phyloP scores from a whole-genome alignment of 2,888 invertebrate genomes.

The Unio pictorum region DNA sequence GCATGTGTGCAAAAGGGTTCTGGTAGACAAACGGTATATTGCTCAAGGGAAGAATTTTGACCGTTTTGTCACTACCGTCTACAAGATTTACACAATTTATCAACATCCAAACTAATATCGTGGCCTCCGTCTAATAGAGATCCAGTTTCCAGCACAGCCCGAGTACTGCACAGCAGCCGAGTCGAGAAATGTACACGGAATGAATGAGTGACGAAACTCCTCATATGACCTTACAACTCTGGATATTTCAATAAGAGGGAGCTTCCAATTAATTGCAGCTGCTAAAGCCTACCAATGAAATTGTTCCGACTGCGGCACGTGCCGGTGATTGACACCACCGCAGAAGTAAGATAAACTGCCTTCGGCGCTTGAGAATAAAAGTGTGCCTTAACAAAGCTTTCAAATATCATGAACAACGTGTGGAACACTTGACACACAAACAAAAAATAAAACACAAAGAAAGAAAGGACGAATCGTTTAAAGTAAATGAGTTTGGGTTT shows the following conservation, averaged over 20 bases:
- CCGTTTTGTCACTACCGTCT: slow-evolving; percentile 24
- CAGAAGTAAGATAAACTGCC: slow-evolving; percentile 9
- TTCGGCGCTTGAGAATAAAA: too few relatives aligned
- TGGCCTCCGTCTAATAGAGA: too few relatives aligned
- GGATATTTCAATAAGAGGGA: slow-evolving; percentile 34
- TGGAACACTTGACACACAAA: too few relatives aligned
- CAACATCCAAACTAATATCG: slow-evolving; percentile 27
- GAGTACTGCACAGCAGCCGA: slow-evolving; percentile 16
- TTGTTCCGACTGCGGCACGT: slow-evolving; percentile 41
- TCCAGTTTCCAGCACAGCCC: slow-evolving; percentile 2
- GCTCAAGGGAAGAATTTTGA: slow-evolving; percentile 40
- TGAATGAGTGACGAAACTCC: slow-evolving; percentile 41
- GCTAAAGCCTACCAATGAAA: slow-evolving; percentile 38
- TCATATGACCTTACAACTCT: slow-evolving; percentile 43
- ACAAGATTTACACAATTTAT: slow-evolving; percentile 31
- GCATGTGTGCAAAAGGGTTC: slow-evolving; percentile 43
- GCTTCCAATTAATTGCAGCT: slow-evolving; percentile 29
- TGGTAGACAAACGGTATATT: slow-evolving; percentile 39
- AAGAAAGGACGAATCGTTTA: too few relatives aligned
- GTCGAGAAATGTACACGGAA: slow-evolving; percentile 27
- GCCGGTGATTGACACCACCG: slow-evolving; percentile 29
- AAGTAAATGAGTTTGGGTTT: too few relatives aligned
- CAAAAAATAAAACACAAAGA: too few relatives aligned
- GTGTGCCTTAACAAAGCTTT: too few relatives aligned
- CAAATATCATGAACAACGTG: too few relatives aligned